These are phyloP conservation scores for Suncus etruscus DNA, from an alignment of 2,113 vertebrate genomes.

Conservation along the genomic window DNA sequence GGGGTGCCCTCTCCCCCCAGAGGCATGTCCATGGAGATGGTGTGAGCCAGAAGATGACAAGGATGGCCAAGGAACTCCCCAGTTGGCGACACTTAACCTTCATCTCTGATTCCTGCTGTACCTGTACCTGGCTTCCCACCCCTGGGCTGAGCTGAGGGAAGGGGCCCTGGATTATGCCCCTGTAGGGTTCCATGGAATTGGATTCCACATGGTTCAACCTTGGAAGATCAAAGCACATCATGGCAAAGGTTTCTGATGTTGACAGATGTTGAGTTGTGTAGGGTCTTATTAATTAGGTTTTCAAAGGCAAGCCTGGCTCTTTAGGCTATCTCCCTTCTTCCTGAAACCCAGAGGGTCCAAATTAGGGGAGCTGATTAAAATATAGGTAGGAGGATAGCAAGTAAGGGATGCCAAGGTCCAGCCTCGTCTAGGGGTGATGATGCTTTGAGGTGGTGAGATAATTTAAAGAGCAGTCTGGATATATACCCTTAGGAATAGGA, in stretches of 20 bases:
- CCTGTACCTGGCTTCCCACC: not conserved
- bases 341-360: not conserved
- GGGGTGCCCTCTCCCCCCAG: not conserved
- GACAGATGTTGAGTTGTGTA: conserved; percentile 62
- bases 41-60: not conserved
- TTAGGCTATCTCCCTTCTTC: not conserved
- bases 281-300: conserved; percentile 71
- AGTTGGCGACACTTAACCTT: too few species aligned
- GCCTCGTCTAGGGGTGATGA: not conserved
- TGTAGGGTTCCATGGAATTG: too few species aligned
- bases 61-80: too few species aligned
- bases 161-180: fast-evolving
- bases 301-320: conserved; percentile 61
- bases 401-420: not conserved
- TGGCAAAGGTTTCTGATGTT: conserved; percentile 10
- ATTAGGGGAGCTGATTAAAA: conserved; percentile 1
- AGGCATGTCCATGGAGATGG: fast-evolving
- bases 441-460: not conserved
- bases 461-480: not conserved
- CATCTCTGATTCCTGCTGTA: too few species aligned
- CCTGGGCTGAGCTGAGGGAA: not conserved
- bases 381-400: not conserved
- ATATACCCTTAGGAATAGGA: fast-evolving
- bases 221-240: conserved; percentile 57
- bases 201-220: not conserved